phyloP scores from a whole-genome alignment of 2,888 invertebrate genomes.

The Iselma pallidipennis region DNA sequence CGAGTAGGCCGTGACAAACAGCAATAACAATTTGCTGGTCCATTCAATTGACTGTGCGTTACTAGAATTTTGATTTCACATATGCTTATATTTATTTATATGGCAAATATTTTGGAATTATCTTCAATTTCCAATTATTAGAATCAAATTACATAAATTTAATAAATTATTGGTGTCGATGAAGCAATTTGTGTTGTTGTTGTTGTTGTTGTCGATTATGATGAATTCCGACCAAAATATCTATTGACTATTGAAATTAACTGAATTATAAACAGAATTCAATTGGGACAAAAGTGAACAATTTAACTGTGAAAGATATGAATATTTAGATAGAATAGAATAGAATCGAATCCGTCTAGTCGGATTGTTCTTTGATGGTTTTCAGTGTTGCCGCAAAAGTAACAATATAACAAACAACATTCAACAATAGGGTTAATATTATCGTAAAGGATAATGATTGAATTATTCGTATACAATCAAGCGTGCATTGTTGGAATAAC shows the following conservation, averaged over 20 bases:
- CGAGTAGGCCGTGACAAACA: slow-evolving; percentile 54
- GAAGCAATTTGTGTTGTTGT: slow-evolving; percentile 4
- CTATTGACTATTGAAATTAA: slow-evolving; percentile 4
- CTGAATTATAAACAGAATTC: not conserved
- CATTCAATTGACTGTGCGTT: slow-evolving; percentile 52
- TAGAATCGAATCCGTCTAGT: slow-evolving; percentile 21
- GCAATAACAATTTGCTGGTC: slow-evolving; percentile 52
- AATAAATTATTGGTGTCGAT: slow-evolving; percentile 12
- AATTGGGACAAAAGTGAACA: slow-evolving; percentile 13
- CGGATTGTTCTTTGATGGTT: slow-evolving; percentile 31
- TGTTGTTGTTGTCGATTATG: not conserved
- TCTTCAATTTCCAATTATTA: slow-evolving; percentile 30
- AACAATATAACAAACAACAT: slow-evolving; percentile 32
- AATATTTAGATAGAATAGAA: slow-evolving; percentile 25
- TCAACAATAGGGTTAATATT: slow-evolving; percentile 47
- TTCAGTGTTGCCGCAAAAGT: slow-evolving; percentile 29
- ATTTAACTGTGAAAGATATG: slow-evolving; percentile 15
- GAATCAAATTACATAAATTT: slow-evolving; percentile 19
- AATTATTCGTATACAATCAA: slow-evolving; percentile 48
- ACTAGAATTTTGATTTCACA: slow-evolving; percentile 52
- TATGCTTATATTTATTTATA: slow-evolving; percentile 31
- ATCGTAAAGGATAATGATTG: slow-evolving; percentile 46
- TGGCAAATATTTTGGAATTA: slow-evolving; percentile 47
- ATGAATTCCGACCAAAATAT: slow-evolving; percentile 7
- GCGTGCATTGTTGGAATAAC: slow-evolving; percentile 37